Percentiles rank a stretch among this genome's conserved stretches.
Conservation (phyloP, 1,140 invertebrate species). For the Elysia chlorotica region DNA sequence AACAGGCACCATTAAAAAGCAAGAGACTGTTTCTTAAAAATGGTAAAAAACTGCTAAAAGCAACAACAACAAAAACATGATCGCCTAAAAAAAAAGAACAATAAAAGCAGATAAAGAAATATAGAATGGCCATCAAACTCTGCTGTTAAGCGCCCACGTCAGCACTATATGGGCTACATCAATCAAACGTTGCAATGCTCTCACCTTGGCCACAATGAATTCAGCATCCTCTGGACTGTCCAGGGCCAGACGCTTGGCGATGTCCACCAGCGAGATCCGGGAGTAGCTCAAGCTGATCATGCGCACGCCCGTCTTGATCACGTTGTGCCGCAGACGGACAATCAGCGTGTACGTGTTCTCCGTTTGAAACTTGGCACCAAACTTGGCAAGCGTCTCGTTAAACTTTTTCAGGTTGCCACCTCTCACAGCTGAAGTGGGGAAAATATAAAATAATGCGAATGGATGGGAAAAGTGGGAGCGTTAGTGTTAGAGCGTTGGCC, state of each 20-base stretch:
- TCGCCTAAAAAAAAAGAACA: background rate
- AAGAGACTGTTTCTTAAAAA: too few relatives aligned
- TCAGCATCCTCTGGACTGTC: slow-evolving; percentile 97
- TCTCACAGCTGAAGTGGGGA: slow-evolving; percentile 75
- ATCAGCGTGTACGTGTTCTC: slow-evolving; percentile 97
- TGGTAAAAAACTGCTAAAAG: too few relatives aligned
- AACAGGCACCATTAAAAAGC: too few relatives aligned
- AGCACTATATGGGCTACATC: too few relatives aligned
- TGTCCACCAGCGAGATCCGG: slow-evolving; percentile 91
- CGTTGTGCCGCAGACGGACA: slow-evolving; percentile 90
- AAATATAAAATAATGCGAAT: too few relatives aligned
- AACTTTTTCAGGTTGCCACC: slow-evolving; percentile 93
- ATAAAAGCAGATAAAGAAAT: background rate
- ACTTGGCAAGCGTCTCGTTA: slow-evolving; percentile 88
- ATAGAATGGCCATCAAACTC: background rate
- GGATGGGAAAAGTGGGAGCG: too few relatives aligned
- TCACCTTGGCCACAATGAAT: slow-evolving; percentile 94
- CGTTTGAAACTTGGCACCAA: slow-evolving; percentile 61
- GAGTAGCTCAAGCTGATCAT: slow-evolving; percentile 97
- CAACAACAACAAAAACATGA: background rate
- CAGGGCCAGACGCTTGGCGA: slow-evolving; percentile 89
- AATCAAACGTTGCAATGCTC: too few relatives aligned
- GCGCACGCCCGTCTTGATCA: slow-evolving; percentile 97
- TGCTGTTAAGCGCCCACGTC: too few relatives aligned
- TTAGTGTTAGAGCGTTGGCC: too few relatives aligned